Evolutionary conservation across 2,888 invertebrate species (phyloP).

Genomic region (Drosophila cognata): DNA sequence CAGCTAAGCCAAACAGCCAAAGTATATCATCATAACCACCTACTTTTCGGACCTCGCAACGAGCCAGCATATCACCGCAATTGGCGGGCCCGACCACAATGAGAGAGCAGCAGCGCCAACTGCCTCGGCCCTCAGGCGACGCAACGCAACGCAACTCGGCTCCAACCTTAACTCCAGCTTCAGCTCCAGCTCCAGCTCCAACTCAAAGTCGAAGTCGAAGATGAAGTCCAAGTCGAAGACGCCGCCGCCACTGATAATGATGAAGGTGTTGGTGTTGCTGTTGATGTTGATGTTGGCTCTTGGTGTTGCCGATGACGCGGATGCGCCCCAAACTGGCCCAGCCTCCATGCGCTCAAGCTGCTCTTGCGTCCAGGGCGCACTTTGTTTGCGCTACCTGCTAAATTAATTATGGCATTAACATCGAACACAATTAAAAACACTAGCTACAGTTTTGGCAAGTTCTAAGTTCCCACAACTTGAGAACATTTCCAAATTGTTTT

Average conservation of each 20-base stretch:
- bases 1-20: constrained; percentile 70
- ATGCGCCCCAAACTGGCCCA: constrained; percentile 39
- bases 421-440: not conserved
- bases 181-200: not conserved
- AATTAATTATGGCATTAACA: not conserved
- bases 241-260: constrained; percentile 77
- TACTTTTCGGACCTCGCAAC: constrained; percentile 70
- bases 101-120: constrained; percentile 68
- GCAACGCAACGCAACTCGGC: constrained; percentile 10
- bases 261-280: constrained; percentile 69
- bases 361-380: constrained; percentile 6
- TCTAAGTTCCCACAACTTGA: not conserved
- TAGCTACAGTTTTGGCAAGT: not conserved
- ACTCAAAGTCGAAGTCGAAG: not conserved
- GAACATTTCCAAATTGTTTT: not conserved
- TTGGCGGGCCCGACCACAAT: constrained; percentile 57
- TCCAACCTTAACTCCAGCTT: constrained; percentile 8
- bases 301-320: constrained; percentile 58
- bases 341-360: constrained; percentile 26
- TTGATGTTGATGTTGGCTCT: constrained; percentile 24
- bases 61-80: constrained; percentile 38
- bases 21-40: constrained; percentile 84
- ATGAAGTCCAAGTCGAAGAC: constrained; percentile 32
- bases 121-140: constrained; percentile 48
- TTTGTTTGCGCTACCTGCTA: constrained; percentile 32